Conservation (phyloP, 2,888 invertebrate species). For the Caenorhabditis sp. region DNA sequence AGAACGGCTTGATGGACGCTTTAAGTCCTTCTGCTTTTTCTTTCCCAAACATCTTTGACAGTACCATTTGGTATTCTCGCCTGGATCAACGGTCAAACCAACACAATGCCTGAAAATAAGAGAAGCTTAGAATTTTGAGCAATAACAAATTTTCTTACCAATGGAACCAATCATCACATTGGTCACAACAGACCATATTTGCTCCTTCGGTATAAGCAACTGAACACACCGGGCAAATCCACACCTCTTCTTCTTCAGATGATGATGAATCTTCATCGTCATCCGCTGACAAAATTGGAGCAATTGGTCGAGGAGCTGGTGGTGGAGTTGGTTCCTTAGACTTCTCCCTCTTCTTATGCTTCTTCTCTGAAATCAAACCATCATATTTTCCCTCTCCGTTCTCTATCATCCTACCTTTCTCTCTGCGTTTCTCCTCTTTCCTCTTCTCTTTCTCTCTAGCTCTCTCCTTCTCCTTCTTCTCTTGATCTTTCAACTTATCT, state of each 20-base stretch:
- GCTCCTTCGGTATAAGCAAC: slow-evolving; percentile 67
- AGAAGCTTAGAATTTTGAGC: not conserved
- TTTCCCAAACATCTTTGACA: slow-evolving; percentile 57
- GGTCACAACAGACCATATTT: slow-evolving; percentile 68
- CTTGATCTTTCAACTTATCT: too few relatives aligned
- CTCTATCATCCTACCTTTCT: slow-evolving; percentile 15
- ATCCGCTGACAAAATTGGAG: not conserved
- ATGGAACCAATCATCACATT: slow-evolving; percentile 69
- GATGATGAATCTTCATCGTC: slow-evolving; percentile 12
- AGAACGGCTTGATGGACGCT: slow-evolving; percentile 16
- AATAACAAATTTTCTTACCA: slow-evolving; percentile 58
- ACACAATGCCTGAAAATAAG: slow-evolving; percentile 61
- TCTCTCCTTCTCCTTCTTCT: slow-evolving; percentile 3
- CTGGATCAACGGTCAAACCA: slow-evolving; percentile 58
- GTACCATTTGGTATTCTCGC: slow-evolving; percentile 60
- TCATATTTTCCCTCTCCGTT: not conserved
- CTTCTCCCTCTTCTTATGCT: slow-evolving; percentile 19
- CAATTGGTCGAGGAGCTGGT: not conserved
- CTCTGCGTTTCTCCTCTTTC: slow-evolving; percentile 8
- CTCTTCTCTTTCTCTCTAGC: slow-evolving; percentile 19
- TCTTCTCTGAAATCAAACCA: slow-evolving; percentile 6
- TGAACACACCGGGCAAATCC: slow-evolving; percentile 68
- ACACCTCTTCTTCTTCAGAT: slow-evolving; percentile 38
- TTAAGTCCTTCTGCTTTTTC: slow-evolving; percentile 35
- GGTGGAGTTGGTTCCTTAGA: not conserved